phyloP scores from a whole-genome alignment of 37 sponge, comb jelly and placozoan species.

The Ephydatia muelleri region DNA sequence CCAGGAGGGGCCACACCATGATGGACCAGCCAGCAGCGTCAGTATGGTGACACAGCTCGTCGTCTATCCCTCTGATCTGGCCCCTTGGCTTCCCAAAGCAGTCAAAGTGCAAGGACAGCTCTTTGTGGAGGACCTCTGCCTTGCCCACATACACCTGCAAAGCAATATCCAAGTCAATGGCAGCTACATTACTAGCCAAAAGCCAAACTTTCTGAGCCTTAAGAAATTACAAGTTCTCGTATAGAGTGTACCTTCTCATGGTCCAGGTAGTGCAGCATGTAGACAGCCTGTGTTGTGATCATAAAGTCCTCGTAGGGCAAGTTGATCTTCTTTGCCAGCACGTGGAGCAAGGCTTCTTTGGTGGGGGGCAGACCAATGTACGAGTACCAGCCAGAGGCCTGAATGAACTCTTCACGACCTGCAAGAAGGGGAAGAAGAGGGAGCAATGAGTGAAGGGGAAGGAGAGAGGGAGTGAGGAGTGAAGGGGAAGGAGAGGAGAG shows the following conservation, averaged over 20 bases:
- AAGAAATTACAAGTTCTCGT: background rate
- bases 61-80: constrained; percentile 70
- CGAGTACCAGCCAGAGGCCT: constrained; percentile 77
- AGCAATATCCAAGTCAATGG: background rate
- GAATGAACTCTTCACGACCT: constrained; percentile 72
- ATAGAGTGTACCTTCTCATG: constrained; percentile 55
- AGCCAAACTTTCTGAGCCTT: no score
- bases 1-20: constrained; percentile 30
- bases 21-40: constrained; percentile 52
- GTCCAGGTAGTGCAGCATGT: constrained; percentile 41
- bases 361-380: constrained; percentile 56
- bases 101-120: constrained; percentile 67
- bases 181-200: background rate
- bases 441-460: background rate
- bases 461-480: background rate
- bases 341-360: constrained; percentile 58
- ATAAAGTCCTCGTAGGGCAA: constrained; percentile 43
- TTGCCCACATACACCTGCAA: constrained; percentile 63
- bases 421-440: background rate
- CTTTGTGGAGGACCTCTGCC: constrained; percentile 59
- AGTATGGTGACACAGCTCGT: constrained; percentile 84
- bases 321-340: constrained; percentile 60
- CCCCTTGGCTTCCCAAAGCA: constrained; percentile 55
- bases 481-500: background rate
- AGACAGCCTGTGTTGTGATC: constrained; percentile 44